Evolutionary conservation across 1,140 invertebrate species (phyloP).

Genomic region (Monochamus saltuarius): DNA sequence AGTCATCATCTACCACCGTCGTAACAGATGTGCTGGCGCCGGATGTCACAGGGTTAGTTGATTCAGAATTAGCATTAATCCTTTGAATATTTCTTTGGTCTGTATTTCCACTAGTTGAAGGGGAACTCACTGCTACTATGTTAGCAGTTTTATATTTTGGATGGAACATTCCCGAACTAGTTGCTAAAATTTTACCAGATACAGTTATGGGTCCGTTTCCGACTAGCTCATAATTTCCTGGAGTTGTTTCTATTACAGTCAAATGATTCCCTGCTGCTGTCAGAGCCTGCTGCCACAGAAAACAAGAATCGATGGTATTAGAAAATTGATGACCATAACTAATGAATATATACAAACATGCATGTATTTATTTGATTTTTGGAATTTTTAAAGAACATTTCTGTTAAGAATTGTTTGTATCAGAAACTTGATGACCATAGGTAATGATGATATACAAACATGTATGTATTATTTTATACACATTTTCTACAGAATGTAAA

Average conservation of each 20-base stretch:
- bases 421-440: background rate
- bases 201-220: constrained; percentile 33
- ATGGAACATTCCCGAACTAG: constrained; percentile 13
- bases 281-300: constrained; percentile 4
- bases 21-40: constrained; percentile 10
- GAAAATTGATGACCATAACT: constrained; percentile 3
- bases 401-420: background rate
- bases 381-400: background rate
- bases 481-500: too few species aligned
- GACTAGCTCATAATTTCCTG: constrained; percentile 43
- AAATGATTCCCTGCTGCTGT: constrained; percentile 28
- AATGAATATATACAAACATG: constrained; percentile 2
- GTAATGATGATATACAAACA: background rate
- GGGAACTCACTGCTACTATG: constrained; percentile 21
- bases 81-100: background rate
- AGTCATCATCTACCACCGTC: constrained; percentile 22
- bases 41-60: constrained; percentile 4
- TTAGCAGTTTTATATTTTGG: constrained; percentile 31
- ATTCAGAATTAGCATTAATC: background rate
- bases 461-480: too few species aligned
- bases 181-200: constrained; percentile 31
- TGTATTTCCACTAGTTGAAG: background rate
- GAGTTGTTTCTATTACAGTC: constrained; percentile 43
- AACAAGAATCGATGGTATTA: background rate
- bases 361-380: background rate